phyloP scores from a whole-genome alignment of 2,113 vertebrate species.

The Haplochromis vanheusdeni region DNA sequence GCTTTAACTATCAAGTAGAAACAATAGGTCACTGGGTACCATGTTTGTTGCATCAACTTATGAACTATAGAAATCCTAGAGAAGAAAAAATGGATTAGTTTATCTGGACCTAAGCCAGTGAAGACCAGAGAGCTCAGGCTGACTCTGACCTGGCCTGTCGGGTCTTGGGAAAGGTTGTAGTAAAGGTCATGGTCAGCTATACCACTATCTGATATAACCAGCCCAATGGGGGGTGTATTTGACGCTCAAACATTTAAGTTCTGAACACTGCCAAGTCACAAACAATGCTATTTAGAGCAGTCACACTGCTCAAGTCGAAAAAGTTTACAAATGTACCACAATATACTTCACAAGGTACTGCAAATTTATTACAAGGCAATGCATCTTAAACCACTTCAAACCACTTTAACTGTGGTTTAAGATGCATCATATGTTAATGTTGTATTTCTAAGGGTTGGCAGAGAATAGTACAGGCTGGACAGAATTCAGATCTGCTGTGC shows the following conservation, averaged over 20 bases:
- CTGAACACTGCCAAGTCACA: neutral
- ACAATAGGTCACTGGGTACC: neutral
- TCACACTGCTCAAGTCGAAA: neutral
- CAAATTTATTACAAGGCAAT: neutral
- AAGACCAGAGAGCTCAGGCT: neutral
- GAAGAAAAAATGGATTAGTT: neutral
- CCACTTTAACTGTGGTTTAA: neutral
- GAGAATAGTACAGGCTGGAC: neutral
- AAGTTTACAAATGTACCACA: neutral
- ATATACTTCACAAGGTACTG: neutral
- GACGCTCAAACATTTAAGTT: neutral
- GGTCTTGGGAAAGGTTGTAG: constrained; percentile 39
- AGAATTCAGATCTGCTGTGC: neutral
- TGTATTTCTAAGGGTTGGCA: neutral
- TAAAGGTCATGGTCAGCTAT: constrained; percentile 22
- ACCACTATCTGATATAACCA: neutral
- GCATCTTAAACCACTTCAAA: neutral
- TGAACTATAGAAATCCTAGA: neutral
- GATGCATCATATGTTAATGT: neutral
- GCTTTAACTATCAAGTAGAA: neutral
- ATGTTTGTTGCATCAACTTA: neutral
- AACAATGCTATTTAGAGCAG: neutral
- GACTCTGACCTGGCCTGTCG: neutral
- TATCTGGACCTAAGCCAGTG: neutral
- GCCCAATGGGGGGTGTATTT: neutral